Evolutionary conservation across 2,888 invertebrate genomes (phyloP).

Genomic region (Tinea trinotella): DNA sequence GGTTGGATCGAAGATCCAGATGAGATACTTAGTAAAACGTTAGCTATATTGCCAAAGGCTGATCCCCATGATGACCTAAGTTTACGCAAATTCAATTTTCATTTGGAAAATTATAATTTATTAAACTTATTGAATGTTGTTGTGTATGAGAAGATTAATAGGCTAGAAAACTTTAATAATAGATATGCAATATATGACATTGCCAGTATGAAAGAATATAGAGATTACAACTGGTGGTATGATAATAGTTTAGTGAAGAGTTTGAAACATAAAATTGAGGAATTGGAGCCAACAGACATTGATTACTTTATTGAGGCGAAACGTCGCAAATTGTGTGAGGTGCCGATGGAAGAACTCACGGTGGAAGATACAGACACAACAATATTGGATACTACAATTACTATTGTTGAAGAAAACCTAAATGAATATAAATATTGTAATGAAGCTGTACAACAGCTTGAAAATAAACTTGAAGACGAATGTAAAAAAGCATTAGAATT

Average conservation of each 20-base stretch:
- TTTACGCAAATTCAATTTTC: slow-evolving; percentile 44
- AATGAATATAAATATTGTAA: slow-evolving; percentile 43
- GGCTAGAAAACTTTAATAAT: slow-evolving; percentile 53
- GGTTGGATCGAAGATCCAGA: slow-evolving; percentile 62
- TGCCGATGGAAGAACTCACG: slow-evolving; percentile 49
- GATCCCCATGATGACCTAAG: slow-evolving; percentile 49
- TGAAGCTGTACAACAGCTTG: slow-evolving; percentile 55
- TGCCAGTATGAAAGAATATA: slow-evolving; percentile 63
- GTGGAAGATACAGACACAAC: slow-evolving; percentile 53
- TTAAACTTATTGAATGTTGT: slow-evolving; percentile 69
- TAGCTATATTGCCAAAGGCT: slow-evolving; percentile 51
- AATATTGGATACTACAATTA: slow-evolving; percentile 47
- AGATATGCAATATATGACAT: slow-evolving; percentile 72
- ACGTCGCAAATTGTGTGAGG: slow-evolving; percentile 52
- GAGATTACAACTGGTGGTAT: slow-evolving; percentile 74
- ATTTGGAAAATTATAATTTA: slow-evolving; percentile 62
- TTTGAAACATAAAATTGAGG: slow-evolving; percentile 49
- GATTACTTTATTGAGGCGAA: slow-evolving; percentile 49
- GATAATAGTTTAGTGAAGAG: slow-evolving; percentile 38
- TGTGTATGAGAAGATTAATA: slow-evolving; percentile 66
- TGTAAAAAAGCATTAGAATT: slow-evolving; percentile 56
- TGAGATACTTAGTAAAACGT: slow-evolving; percentile 62
- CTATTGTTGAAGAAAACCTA: slow-evolving; percentile 43
- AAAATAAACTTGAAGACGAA: slow-evolving; percentile 57
- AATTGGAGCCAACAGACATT: slow-evolving; percentile 45